Evolutionary conservation across 2,113 vertebrate genomes (phyloP).

Genomic region (Chamaea fasciata): DNA sequence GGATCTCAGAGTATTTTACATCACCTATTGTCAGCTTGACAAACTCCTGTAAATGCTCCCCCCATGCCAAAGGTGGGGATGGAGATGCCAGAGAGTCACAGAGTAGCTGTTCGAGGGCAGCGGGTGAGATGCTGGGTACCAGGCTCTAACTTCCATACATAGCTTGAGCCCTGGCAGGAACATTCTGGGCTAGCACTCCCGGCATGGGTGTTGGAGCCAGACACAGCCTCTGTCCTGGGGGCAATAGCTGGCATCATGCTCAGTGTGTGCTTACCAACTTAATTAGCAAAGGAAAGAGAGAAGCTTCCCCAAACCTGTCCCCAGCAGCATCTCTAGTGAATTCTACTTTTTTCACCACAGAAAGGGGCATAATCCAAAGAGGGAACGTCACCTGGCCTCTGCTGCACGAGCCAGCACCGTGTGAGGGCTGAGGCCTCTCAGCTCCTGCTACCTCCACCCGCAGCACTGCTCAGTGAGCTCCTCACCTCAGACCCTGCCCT

Average conservation of each 20-base stretch:
- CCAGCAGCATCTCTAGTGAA: neutral
- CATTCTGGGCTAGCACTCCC: neutral
- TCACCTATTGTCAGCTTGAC: neutral
- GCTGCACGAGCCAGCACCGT: fast-evolving
- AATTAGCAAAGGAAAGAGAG: neutral
- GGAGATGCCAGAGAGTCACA: neutral
- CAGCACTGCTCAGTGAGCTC: neutral
- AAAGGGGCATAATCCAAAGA: neutral
- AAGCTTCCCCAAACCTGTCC: neutral
- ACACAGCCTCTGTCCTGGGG: neutral
- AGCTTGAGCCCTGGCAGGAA: neutral
- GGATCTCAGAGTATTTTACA: neutral
- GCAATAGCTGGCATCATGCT: neutral
- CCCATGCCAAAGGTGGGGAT: neutral
- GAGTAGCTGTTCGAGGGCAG: neutral
- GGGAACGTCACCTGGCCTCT: fast-evolving
- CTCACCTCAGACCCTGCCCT: neutral
- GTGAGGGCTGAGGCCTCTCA: neutral
- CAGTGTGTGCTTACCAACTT: neutral
- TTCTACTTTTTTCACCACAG: neutral
- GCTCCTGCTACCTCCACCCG: neutral
- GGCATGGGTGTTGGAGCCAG: neutral
- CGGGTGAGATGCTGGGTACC: neutral
- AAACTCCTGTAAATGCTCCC: neutral
- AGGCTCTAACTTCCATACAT: neutral